Conservation (phyloP, 2,113 vertebrate species). For the Pholis gunnellus region DNA sequence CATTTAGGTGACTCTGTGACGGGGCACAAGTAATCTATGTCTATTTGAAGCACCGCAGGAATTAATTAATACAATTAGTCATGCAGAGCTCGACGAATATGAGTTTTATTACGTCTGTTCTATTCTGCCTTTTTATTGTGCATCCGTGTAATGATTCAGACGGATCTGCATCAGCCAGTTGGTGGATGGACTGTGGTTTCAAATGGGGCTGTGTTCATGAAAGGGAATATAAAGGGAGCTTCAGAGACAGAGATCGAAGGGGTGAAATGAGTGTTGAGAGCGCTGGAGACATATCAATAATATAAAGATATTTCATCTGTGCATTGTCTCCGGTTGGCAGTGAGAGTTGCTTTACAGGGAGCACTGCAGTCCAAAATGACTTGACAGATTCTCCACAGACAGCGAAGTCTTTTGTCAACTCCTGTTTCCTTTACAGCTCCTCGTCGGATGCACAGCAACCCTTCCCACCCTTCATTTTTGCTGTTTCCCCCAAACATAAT, state of each 20-base stretch:
- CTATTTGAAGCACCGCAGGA: background rate
- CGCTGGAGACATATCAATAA: conserved; percentile 43
- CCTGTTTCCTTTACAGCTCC: conserved; percentile 36
- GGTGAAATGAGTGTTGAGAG: conserved; percentile 10
- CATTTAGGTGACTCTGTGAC: conserved; percentile 1
- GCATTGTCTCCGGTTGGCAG: conserved; percentile 17
- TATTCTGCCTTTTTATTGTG: conserved; percentile 14
- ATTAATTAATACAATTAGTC: conserved; percentile 21
- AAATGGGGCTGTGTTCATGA: conserved; percentile 24
- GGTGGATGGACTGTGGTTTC: conserved; percentile 3
- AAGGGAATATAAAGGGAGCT: conserved; percentile 32
- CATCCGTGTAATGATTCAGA: conserved; percentile 15
- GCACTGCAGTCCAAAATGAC: conserved; percentile 12
- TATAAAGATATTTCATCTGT: conserved; percentile 43
- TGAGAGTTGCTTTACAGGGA: conserved; percentile 9
- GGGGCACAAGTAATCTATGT: background rate
- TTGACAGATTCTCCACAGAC: conserved; percentile 23
- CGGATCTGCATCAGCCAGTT: conserved; percentile 17
- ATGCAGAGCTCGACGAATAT: background rate
- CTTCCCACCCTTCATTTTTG: conserved; percentile 5
- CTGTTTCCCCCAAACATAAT: conserved; percentile 45
- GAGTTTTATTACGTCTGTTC: background rate
- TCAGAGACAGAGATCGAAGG: conserved; percentile 6
- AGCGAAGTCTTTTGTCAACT: conserved; percentile 20
- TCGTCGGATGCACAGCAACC: conserved; percentile 18